These are phyloP conservation scores for Leptopilina boulardi DNA, from an alignment of 1,140 invertebrate species.

Conservation along the genomic window DNA sequence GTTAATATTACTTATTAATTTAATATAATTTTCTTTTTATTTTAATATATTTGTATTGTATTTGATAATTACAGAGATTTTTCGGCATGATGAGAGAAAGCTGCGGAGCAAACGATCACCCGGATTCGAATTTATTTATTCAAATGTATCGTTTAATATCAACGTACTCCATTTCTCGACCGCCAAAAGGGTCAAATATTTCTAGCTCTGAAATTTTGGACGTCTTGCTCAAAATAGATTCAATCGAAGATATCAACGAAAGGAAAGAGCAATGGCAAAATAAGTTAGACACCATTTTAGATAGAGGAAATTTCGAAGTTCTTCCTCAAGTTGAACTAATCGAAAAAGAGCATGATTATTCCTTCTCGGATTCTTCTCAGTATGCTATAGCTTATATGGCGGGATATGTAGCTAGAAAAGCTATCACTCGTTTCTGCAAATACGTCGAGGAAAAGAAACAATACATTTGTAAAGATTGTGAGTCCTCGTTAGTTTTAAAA, in stretches of 20 bases:
- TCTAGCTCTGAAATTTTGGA: background rate
- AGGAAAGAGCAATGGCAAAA: background rate
- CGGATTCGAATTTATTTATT: slow-evolving; percentile 38
- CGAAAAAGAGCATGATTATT: background rate
- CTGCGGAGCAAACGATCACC: slow-evolving; percentile 42
- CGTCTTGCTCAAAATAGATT: background rate
- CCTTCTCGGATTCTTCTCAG: background rate
- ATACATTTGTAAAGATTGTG: background rate
- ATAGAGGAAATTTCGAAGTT: background rate
- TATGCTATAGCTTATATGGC: background rate
- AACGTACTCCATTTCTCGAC: background rate
- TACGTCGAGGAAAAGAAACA: background rate
- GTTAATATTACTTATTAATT: background rate
- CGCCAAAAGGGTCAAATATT: background rate
- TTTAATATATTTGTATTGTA: background rate
- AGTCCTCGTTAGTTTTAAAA: background rate
- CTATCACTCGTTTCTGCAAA: background rate
- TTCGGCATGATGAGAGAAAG: slow-evolving; percentile 43
- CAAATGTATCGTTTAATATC: slow-evolving; percentile 38
- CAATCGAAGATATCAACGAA: background rate
- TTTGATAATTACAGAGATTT: slow-evolving; percentile 40
- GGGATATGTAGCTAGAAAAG: background rate
- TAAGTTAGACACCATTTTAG: background rate
- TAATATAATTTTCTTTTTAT: background rate
- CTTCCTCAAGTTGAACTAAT: background rate